Conservation (phyloP, 2,888 invertebrate species). For the Drepanosiphum platanoidis region DNA sequence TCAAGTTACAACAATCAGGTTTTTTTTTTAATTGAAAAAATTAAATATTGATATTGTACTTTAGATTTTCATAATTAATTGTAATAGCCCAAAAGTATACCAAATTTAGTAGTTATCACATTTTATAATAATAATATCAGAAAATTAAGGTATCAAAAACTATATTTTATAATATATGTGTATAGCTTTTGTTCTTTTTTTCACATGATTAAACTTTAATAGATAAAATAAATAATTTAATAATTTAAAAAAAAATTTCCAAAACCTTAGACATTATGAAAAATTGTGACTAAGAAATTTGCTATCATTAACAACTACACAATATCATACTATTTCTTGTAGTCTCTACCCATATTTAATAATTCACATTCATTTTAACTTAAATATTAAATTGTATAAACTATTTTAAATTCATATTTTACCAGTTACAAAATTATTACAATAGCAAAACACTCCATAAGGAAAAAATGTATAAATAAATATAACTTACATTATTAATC, state of each 20-base stretch:
- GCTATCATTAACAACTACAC: background rate
- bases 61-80: slow-evolving; percentile 19
- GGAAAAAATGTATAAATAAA: slow-evolving; percentile 23
- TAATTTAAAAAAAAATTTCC: slow-evolving; percentile 25
- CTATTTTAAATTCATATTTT: slow-evolving; percentile 34
- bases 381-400: slow-evolving; percentile 28
- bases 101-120: slow-evolving; percentile 23
- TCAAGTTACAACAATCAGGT: background rate
- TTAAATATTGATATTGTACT: background rate
- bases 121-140: slow-evolving; percentile 6
- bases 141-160: slow-evolving; percentile 16
- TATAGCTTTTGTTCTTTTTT: too few species aligned
- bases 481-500: slow-evolving; percentile 37
- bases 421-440: slow-evolving; percentile 44
- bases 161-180: background rate
- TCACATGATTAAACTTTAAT: slow-evolving; percentile 5
- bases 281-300: slow-evolving; percentile 34
- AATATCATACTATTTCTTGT: background rate
- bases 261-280: slow-evolving; percentile 27
- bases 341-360: slow-evolving; percentile 10
- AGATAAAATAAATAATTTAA: slow-evolving; percentile 10
- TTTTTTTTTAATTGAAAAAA: background rate
- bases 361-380: slow-evolving; percentile 7
- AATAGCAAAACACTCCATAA: slow-evolving; percentile 9
- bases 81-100: background rate